Evolutionary conservation across 2,888 invertebrate genomes (phyloP).

Genomic region (Drosophila tanythrix): DNA sequence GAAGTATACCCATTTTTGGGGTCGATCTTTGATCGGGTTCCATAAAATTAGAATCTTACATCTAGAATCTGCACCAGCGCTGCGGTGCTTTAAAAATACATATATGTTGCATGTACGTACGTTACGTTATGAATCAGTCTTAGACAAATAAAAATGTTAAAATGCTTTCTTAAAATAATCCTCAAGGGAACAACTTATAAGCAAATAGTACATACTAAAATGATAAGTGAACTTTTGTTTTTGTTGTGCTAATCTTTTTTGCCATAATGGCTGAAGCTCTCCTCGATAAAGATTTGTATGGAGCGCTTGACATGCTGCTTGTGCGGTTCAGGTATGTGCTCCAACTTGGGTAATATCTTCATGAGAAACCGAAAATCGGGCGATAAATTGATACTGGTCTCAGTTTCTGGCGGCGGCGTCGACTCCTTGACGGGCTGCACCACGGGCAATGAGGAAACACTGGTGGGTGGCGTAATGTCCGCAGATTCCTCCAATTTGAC

Average conservation of each 20-base stretch:
- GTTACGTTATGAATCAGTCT: conserved; percentile 65
- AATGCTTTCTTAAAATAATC: conserved; percentile 29
- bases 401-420: conserved; percentile 30
- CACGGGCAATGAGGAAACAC: conserved; percentile 39
- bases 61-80: conserved; percentile 30
- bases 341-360: conserved; percentile 83
- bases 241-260: conserved; percentile 50
- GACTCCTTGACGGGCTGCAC: conserved; percentile 24
- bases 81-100: conserved; percentile 23
- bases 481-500: conserved; percentile 40
- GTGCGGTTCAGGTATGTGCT: conserved; percentile 82
- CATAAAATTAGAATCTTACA: conserved; percentile 31
- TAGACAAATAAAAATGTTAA: conserved; percentile 56
- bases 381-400: conserved; percentile 82
- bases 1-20: conserved; percentile 27
- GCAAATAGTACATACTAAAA: conserved; percentile 28
- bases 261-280: conserved; percentile 72
- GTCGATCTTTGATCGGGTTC: conserved; percentile 11
- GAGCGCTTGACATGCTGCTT: conserved; percentile 82
- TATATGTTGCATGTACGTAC: conserved; percentile 5
- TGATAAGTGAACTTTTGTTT: conserved; percentile 16
- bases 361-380: conserved; percentile 83
- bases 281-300: conserved; percentile 81
- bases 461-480: conserved; percentile 13
- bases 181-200: conserved; percentile 10